These are phyloP conservation scores for Huso huso DNA, from an alignment of 2,797 vertebrate species.

Conservation along the genomic window DNA sequence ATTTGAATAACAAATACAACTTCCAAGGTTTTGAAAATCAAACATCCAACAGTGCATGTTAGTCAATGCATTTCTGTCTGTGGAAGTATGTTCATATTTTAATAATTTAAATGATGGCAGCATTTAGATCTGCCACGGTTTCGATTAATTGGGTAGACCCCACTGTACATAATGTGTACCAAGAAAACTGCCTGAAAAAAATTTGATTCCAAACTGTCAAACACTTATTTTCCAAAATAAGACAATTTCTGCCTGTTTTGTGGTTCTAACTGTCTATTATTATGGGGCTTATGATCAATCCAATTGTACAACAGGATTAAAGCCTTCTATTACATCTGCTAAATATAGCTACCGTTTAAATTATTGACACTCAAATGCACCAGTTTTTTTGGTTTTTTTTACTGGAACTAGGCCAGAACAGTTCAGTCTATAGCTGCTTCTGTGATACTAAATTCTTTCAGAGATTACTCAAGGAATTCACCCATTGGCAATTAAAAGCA, in stretches of 20 bases:
- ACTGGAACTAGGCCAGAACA: no score
- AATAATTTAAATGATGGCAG: no score
- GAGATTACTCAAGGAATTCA: background rate
- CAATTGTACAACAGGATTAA: constrained; percentile 27
- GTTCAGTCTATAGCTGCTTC: background rate
- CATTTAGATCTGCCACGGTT: no score
- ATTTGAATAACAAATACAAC: no score
- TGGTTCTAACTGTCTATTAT: constrained; percentile 33
- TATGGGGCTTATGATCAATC: constrained; percentile 25
- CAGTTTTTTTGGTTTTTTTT: background rate
- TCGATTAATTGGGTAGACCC: no score
- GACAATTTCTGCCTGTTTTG: constrained; percentile 21
- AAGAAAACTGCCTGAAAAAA: no score
- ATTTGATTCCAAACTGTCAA: no score
- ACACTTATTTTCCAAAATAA: background rate
- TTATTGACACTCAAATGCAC: background rate
- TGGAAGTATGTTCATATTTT: no score
- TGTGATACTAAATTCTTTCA: background rate
- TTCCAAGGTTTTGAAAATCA: no score
- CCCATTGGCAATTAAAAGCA: background rate
- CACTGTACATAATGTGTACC: no score
- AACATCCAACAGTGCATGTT: no score
- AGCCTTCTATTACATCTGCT: constrained; percentile 25
- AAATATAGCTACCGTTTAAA: constrained; percentile 20
- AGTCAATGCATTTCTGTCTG: no score